Base-by-base conservation (phyloP, 2,888 invertebrate species). In the Acanthacorydalis orientalis region DNA sequence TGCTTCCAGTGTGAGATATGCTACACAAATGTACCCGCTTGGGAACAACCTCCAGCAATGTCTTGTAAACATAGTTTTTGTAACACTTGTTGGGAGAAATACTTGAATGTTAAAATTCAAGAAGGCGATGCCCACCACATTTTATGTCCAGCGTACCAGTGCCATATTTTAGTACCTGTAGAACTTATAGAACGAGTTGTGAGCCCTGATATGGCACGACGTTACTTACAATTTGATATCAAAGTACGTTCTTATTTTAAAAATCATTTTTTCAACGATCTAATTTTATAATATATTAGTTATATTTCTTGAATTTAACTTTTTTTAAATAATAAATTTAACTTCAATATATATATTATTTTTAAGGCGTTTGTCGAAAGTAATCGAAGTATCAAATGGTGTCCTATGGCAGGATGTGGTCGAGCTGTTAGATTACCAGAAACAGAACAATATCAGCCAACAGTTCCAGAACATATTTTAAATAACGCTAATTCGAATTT, bases 381-480 rank as follows among this genome's bases (percentile, higher is more conserved):
- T 52, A 80, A 79, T 60, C 77, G 77, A 50, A 69, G 69, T 53
- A 79, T 80, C 53, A 79, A 80, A 61, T 80, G 80, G 80, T 80
- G 80, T 57, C 80, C 80, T 3, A 72, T 70, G 55, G 74, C 80
- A 31, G 78, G 75, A 10, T 80, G 80, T 61, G 77, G 77, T 4
- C 63, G 77, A 52, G 80, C 80, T 8, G 80, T 80, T 1, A 65
- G 73, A 49, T 62, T 78, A 40, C 78, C 78, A 7, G 77, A 77
- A 58, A 65, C 68, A 9, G 73, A 72, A 55, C 65, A 70, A 53
- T 50, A 51, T 39, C 58, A 55, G 11, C 48, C 50, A 44, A 51
- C 51, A 33, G 42, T 49, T n/a, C 44, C 51, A 16, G 44, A 43
- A 12, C 43, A 44, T 9, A 49, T 51, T 33, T 32, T 47, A 16